Conservation (phyloP, 2,113 vertebrate genomes). For the Scomber scombrus region DNA sequence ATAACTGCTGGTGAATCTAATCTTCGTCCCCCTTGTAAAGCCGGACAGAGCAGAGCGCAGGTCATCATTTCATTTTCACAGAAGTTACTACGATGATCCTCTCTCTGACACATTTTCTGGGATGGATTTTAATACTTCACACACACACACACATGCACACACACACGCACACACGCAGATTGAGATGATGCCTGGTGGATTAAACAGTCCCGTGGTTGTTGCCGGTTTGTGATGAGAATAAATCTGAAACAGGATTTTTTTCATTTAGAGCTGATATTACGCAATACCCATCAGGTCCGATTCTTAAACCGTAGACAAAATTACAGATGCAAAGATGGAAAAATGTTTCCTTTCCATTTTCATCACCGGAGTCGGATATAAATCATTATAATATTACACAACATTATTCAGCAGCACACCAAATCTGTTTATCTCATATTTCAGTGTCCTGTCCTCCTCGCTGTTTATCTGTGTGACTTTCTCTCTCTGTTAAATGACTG, state of each 20-base stretch:
- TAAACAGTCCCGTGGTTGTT: slow-evolving; percentile 15
- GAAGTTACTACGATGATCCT: slow-evolving; percentile 17
- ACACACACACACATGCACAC: slow-evolving; percentile 8
- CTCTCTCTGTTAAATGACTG: too few relatives aligned
- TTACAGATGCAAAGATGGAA: not conserved
- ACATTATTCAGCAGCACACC: not conserved
- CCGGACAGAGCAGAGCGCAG: slow-evolving; percentile 1
- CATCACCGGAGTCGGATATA: not conserved
- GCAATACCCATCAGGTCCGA: not conserved
- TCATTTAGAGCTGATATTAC: slow-evolving; percentile 10
- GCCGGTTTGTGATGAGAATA: slow-evolving; percentile 4
- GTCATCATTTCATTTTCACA: slow-evolving; percentile 50
- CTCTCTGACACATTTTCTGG: slow-evolving; percentile 53
- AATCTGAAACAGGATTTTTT: not conserved
- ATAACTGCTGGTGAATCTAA: slow-evolving; percentile 34
- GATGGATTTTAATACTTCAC: slow-evolving; percentile 55
- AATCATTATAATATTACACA: slow-evolving; percentile 2
- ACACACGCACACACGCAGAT: slow-evolving; percentile 39
- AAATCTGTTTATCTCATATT: too few relatives aligned
- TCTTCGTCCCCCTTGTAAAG: slow-evolving; percentile 28
- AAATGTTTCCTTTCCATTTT: not conserved
- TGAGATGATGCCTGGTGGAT: slow-evolving; percentile 62
- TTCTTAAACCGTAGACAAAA: not conserved
- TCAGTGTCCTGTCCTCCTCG: too few relatives aligned
- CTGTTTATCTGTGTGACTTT: too few relatives aligned